These are phyloP conservation scores for Tinamus guttatus DNA, from an alignment of 2,113 vertebrate species.

Conservation along the genomic window DNA sequence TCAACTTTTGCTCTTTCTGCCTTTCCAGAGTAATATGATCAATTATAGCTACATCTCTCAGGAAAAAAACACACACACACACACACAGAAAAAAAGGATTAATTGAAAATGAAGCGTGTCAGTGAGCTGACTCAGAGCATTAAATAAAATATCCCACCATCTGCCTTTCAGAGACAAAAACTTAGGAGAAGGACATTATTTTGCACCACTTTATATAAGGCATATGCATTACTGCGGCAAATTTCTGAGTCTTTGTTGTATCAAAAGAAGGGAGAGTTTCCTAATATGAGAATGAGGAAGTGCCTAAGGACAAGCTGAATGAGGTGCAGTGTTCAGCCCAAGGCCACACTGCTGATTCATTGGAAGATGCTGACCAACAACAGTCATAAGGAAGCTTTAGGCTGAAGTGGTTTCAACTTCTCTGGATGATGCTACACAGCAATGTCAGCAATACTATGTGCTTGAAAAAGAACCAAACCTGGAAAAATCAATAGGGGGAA, in stretches of 20 bases:
- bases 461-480: background rate
- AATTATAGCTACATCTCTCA: background rate
- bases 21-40: slow-evolving; percentile 26
- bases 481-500: slow-evolving; percentile 19
- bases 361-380: background rate
- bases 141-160: slow-evolving; percentile 4
- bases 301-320: background rate
- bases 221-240: background rate
- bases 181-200: background rate
- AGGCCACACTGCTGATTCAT: slow-evolving; percentile 28
- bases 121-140: background rate
- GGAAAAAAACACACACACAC: background rate
- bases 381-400: background rate
- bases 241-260: background rate
- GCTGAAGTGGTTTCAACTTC: background rate
- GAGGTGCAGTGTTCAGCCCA: background rate
- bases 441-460: background rate
- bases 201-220: background rate
- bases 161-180: slow-evolving; percentile 21
- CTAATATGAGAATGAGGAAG: background rate
- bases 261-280: background rate
- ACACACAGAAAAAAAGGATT: background rate
- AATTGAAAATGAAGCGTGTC: background rate
- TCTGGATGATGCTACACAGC: background rate
- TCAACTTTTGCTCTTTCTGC: background rate